Evolutionary conservation across 2,113 vertebrate genomes (phyloP), one percentile per base, ranked within the genome.

Genomic region (Melospiza melodia): DNA sequence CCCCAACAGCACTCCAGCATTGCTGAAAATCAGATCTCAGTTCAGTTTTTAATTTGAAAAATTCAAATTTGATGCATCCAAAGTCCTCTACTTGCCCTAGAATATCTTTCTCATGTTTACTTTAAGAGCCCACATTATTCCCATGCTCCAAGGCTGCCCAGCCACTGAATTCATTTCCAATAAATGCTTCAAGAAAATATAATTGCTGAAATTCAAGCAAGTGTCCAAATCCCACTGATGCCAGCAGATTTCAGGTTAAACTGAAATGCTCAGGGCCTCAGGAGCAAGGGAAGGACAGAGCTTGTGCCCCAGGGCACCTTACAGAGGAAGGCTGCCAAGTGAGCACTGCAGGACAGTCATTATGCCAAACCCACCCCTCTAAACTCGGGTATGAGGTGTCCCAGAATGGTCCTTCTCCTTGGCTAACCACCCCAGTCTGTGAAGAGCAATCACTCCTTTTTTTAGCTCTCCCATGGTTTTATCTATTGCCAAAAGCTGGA

Each of bases 1-100:
- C 16, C 15, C 20, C 0, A 0, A 22, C 6, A 51, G 3, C 2
- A 35, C 24, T 33, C 17, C 37, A n/a, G 21, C 4, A 11, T 30
- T 73, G 65, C 9, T 41, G 21, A 72, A 79, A 90, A 49, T 54
- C 54, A 37, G 12, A 55, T 33, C 28, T 39, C 25, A 10, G 21
- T 31, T 68, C 67, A 3, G 27, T 22, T 73, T 85, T 41, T 73
- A 51, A 66, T 68, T 21, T 24, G 31, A 21, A 80, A 69, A 71
- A 65, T 11, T 63, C 37, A 18, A 48, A 62, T 31, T 41, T 31
- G 31, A 23, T 31, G 22, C n/a, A 37, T n/a, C 15, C 33, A 57
- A 44, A 58, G 72, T 52, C 22, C 24, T 28, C 35, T 37, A 2
- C 35, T 59, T 24, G 19, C 18, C 19, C 73, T 37, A 21, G 41